Percentiles rank a stretch among this genome's conserved stretches.
Conservation (phyloP, 1,140 invertebrate species). For the Cotesia glomerata region DNA sequence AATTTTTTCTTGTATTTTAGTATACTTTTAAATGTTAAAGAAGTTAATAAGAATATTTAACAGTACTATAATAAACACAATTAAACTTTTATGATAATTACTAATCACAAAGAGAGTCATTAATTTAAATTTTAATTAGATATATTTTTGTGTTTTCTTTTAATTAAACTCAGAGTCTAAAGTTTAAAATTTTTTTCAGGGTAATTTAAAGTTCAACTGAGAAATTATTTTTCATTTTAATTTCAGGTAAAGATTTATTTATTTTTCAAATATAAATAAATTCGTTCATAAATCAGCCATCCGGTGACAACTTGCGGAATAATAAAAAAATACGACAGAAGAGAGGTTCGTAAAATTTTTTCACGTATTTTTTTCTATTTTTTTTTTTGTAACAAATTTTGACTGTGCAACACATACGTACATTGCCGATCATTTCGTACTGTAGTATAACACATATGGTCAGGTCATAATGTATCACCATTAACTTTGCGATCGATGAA, state of each 20-base stretch:
- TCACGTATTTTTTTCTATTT: no score
- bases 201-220: no score
- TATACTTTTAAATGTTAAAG: no score
- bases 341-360: no score
- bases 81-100: not conserved
- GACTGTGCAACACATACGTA: not conserved
- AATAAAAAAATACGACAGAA: not conserved
- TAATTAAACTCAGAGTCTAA: no score
- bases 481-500: slow-evolving; percentile 33
- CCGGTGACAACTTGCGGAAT: not conserved
- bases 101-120: not conserved
- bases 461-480: slow-evolving; percentile 31
- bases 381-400: no score
- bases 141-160: not conserved
- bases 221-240: no score
- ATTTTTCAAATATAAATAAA: no score
- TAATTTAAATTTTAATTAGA: no score
- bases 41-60: no score
- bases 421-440: not conserved
- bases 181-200: no score
- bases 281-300: not conserved
- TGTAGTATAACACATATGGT: slow-evolving; percentile 5
- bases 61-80: not conserved
- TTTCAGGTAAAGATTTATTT: no score
- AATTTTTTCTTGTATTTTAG: not conserved